These are phyloP conservation scores for Mormyrops boulengeri DNA, from an alignment of 2,797 vertebrate species.

Conservation along the genomic window DNA sequence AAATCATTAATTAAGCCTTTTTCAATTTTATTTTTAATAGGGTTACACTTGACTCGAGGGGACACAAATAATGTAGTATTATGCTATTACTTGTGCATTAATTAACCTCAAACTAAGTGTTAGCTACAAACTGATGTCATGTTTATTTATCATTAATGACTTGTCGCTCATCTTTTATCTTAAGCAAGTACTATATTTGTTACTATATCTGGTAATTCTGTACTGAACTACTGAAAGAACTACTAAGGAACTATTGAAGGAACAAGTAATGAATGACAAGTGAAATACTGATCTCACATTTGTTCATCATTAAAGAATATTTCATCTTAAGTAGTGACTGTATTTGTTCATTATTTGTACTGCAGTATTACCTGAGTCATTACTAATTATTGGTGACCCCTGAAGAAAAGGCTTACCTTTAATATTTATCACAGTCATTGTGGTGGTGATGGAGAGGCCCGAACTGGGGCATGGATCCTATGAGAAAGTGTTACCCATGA, in stretches of 20 bases:
- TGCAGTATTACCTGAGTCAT: not conserved
- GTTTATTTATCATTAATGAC: not conserved
- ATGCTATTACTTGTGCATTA: not conserved
- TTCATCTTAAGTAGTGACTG: not conserved
- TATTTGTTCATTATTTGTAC: not conserved
- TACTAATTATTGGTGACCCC: too few species aligned
- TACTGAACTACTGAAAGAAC: not conserved
- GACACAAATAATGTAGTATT: not conserved
- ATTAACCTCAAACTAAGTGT: not conserved
- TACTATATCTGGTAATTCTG: not conserved
- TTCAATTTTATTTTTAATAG: not conserved
- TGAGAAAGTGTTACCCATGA: not conserved
- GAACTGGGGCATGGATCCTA: not conserved
- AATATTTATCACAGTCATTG: not conserved
- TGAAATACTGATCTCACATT: not conserved
- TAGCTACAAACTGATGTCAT: not conserved
- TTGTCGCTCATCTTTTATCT: not conserved
- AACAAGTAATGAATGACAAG: not conserved
- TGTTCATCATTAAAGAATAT: not conserved
- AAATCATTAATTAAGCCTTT: not conserved
- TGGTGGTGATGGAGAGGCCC: not conserved
- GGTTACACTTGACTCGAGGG: not conserved
- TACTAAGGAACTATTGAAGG: too few species aligned
- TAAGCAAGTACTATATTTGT: not conserved
- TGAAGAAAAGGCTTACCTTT: too few species aligned